A percentile compares a stretch with the other conserved stretches of the same genome.
Evolutionary conservation across 2,888 invertebrate species (phyloP).

Genomic region (Oscheius sp.): DNA sequence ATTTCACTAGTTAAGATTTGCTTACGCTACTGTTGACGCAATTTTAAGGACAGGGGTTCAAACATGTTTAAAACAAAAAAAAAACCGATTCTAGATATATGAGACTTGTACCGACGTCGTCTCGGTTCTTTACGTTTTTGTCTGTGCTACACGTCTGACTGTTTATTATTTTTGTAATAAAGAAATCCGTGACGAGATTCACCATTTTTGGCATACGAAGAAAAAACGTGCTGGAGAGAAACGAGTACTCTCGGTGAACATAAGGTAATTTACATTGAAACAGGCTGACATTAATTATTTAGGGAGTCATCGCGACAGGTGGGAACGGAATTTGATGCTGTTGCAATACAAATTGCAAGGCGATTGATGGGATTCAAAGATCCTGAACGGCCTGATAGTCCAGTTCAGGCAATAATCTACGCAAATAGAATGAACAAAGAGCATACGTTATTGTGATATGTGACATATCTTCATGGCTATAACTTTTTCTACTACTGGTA

Average conservation of each 20-base stretch:
- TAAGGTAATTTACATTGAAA: not conserved
- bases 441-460: conserved; percentile 5
- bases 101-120: conserved; percentile 64
- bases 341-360: conserved; percentile 63
- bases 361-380: conserved; percentile 37
- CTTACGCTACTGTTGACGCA: no score
- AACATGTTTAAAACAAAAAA: not conserved
- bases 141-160: conserved; percentile 63
- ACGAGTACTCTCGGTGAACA: conserved; percentile 1
- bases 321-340: conserved; percentile 65
- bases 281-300: not conserved
- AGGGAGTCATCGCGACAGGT: conserved; percentile 40
- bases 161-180: conserved; percentile 65
- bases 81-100: conserved; percentile 54
- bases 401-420: conserved; percentile 34
- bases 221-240: not conserved
- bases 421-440: conserved; percentile 30
- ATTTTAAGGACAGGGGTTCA: not conserved
- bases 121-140: conserved; percentile 65
- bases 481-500: not conserved
- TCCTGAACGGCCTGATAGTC: conserved; percentile 27
- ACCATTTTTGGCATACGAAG: conserved; percentile 28
- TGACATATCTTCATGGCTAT: not conserved
- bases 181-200: conserved; percentile 48
- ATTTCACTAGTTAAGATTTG: no score